phyloP scores from a whole-genome alignment of 2,113 vertebrate genomes.

The Naja naja region DNA sequence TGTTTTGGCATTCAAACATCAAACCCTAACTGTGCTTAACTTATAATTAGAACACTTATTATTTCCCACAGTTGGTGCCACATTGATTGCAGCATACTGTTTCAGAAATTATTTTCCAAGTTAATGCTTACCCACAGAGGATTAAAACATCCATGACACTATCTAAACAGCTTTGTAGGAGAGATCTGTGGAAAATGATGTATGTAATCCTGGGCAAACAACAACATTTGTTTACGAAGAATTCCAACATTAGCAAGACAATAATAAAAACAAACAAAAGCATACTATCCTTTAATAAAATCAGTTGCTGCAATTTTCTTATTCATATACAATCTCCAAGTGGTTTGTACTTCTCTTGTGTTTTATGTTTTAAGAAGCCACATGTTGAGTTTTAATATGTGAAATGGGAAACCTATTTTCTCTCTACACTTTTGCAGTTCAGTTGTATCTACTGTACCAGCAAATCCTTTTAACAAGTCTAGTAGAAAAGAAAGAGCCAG shows the following conservation, averaged over 20 bases:
- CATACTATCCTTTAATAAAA: background rate
- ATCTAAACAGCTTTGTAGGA: rapidly evolving
- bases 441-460: background rate
- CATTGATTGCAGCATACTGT: background rate
- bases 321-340: constrained; percentile 25
- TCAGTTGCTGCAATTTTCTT: constrained; percentile 3
- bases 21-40: background rate
- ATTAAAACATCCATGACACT: background rate
- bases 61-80: background rate
- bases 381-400: background rate
- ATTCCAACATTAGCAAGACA: background rate
- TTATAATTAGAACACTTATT: background rate
- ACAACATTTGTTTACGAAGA: background rate
- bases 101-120: constrained; percentile 10
- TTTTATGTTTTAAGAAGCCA: constrained; percentile 21
- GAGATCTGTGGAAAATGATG: background rate
- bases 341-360: background rate
- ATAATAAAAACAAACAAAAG: background rate
- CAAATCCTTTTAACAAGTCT: background rate
- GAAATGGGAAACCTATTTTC: background rate
- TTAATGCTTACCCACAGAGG: rapidly evolving
- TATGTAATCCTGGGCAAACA: background rate
- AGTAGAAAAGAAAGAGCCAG: background rate
- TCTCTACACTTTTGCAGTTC: background rate
- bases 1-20: background rate